Conservation (phyloP, 2,113 vertebrate species). For the Brienomyrus brachyistius region DNA sequence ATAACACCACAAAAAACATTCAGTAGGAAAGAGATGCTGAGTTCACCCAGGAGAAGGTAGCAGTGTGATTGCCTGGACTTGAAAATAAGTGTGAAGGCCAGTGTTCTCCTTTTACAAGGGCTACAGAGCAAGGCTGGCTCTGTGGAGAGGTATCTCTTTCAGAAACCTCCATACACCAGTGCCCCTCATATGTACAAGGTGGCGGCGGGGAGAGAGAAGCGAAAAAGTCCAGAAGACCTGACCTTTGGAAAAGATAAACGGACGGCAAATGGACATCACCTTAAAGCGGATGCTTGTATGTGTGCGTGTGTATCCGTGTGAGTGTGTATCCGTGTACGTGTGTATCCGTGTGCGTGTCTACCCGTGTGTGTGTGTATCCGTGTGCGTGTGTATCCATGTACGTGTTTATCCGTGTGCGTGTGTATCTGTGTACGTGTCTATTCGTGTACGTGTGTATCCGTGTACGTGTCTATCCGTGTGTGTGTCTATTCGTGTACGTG, state of each 20-base stretch:
- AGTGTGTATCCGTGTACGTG: not conserved
- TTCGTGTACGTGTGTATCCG: not conserved
- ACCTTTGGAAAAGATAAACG: slow-evolving; percentile 50
- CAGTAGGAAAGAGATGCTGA: not conserved
- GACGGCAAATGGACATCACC: slow-evolving; percentile 22
- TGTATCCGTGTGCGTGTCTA: not conserved
- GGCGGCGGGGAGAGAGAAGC: not conserved
- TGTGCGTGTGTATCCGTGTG: not conserved
- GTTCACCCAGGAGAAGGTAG: not conserved
- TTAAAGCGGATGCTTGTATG: slow-evolving; percentile 15
- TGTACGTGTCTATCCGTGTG: not conserved
- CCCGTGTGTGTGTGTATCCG: not conserved
- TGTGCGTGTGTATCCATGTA: not conserved
- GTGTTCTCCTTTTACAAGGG: not conserved
- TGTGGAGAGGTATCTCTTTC: not conserved
- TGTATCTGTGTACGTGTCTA: not conserved
- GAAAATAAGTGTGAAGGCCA: not conserved
- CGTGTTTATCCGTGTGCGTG: not conserved
- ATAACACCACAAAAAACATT: not conserved
- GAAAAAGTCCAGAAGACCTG: slow-evolving; percentile 46
- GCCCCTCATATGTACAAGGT: slow-evolving; percentile 49
- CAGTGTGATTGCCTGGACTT: not conserved
- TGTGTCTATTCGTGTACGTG: not conserved
- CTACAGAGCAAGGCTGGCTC: not conserved
- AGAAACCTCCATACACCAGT: not conserved